Conservation (phyloP, 92 coral and sea anemone genomes). For the Diadumene lineata region DNA sequence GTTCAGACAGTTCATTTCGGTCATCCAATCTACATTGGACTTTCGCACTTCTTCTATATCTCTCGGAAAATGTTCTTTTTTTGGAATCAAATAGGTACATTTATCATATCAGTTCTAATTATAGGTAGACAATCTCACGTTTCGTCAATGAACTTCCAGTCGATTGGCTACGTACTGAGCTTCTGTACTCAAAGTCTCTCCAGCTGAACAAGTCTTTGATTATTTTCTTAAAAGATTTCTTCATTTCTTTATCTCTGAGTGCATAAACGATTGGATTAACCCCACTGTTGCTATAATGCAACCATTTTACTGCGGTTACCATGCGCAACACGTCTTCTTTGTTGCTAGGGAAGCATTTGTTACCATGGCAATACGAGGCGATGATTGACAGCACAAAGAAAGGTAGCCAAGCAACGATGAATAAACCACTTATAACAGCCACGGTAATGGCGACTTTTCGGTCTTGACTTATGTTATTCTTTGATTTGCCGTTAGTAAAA, state of each 20-base stretch:
- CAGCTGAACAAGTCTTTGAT: no score
- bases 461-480: slow-evolving; percentile 40
- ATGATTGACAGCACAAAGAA: slow-evolving; percentile 64
- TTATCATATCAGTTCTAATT: no score
- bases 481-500: slow-evolving; percentile 1
- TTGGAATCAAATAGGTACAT: no score
- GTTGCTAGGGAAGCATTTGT: slow-evolving; percentile 38
- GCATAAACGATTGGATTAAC: slow-evolving; percentile 83
- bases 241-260: slow-evolving; percentile 71
- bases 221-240: slow-evolving; percentile 56
- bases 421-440: slow-evolving; percentile 57
- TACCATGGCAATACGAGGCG: slow-evolving; percentile 59
- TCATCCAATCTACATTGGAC: no score
- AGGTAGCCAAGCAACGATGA: slow-evolving; percentile 67
- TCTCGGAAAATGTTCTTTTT: no score
- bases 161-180: no score
- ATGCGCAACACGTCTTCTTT: slow-evolving; percentile 35
- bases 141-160: no score
- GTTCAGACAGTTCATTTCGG: no score
- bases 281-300: slow-evolving; percentile 81
- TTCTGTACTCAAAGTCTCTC: no score
- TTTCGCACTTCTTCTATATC: no score
- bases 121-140: no score
- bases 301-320: slow-evolving; percentile 72
- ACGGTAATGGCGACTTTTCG: slow-evolving; percentile 64